Conservation (phyloP, 2,888 invertebrate species). For the Eulithis prunata region DNA sequence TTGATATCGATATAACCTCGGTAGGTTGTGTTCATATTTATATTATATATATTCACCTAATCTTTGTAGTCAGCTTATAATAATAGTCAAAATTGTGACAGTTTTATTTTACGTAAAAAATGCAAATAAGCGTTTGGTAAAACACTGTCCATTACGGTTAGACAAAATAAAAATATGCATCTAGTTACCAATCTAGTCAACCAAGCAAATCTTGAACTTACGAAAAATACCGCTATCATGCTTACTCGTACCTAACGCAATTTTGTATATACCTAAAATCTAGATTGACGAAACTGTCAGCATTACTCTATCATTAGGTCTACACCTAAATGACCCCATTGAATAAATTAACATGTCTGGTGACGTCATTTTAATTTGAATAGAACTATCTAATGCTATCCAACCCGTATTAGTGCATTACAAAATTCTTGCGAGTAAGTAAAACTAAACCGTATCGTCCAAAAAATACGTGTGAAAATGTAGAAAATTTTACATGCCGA, state of each 20-base stretch:
- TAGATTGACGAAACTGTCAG: constrained; percentile 31
- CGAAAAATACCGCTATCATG: constrained; percentile 34
- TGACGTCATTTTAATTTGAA: constrained; percentile 37
- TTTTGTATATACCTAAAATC: background rate
- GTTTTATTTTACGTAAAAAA: no score
- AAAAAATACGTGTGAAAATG: constrained; percentile 25
- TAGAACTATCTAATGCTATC: constrained; percentile 25
- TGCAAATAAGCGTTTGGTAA: constrained; percentile 1
- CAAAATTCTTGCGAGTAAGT: constrained; percentile 18
- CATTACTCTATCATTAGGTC: constrained; percentile 16
- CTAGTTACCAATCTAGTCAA: constrained; percentile 19
- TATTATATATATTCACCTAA: no score
- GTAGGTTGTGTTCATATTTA: no score
- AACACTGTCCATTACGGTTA: background rate
- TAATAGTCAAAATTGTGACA: no score
- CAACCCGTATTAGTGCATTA: constrained; percentile 36
- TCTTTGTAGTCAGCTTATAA: no score
- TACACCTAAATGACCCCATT: constrained; percentile 31
- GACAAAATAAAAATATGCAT: background rate
- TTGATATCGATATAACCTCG: no score
- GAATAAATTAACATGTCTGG: constrained; percentile 26
- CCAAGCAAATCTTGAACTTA: constrained; percentile 33
- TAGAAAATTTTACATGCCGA: constrained; percentile 11
- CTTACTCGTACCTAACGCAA: constrained; percentile 25
- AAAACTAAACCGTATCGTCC: constrained; percentile 22